These are phyloP conservation scores for Ia io DNA, from an alignment of 2,113 vertebrate species.

Conservation along the genomic window DNA sequence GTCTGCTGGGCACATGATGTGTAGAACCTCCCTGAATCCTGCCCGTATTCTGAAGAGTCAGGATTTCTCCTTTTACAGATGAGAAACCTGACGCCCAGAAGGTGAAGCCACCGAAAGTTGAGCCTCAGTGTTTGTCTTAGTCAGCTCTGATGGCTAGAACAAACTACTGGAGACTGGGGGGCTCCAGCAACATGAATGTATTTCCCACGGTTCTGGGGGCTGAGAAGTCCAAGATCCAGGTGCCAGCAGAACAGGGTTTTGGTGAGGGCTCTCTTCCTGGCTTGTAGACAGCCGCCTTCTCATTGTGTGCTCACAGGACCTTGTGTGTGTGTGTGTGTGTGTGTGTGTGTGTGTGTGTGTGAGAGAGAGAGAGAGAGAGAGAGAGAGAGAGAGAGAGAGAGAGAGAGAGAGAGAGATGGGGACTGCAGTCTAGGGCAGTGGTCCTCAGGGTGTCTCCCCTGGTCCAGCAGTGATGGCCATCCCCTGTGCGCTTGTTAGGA, in stretches of 20 bases:
- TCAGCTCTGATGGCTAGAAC: background rate
- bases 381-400: no score
- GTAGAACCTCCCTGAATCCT: background rate
- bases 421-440: background rate
- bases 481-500: background rate
- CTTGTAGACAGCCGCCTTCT: background rate
- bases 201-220: background rate
- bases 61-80: background rate
- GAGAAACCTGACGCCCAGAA: background rate
- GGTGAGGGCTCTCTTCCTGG: background rate
- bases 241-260: background rate
- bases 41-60: background rate
- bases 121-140: accelerated
- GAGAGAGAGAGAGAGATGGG: background rate
- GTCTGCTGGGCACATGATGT: background rate
- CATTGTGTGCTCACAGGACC: no score
- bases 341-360: background rate
- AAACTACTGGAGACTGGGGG: background rate
- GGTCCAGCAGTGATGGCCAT: accelerated
- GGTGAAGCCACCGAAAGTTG: no score
- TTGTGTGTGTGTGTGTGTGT: background rate
- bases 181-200: no score
- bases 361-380: no score
- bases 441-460: accelerated
- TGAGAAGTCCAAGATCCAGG: background rate